Base-by-base conservation (phyloP, 2,797 vertebrate genomes). In the Sciurus vulgaris region DNA sequence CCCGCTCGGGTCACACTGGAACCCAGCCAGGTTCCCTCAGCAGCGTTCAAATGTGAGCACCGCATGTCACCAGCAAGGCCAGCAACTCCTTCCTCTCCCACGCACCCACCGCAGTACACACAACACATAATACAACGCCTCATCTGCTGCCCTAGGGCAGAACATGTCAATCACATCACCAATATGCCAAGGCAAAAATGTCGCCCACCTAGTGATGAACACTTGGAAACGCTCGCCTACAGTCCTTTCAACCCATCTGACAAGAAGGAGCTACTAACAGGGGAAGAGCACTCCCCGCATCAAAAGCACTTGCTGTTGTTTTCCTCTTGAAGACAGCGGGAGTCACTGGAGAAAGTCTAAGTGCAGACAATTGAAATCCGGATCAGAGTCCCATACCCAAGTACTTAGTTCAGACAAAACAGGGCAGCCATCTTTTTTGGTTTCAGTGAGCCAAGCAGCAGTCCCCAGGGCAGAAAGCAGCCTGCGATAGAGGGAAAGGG, bases 221-320 rank as follows among this genome's bases (percentile, higher is more conserved):
- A 93, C 95, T 93, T 95, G 96, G 84, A 94, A 82, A 20, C 72
- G 86, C 59, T 97, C 95, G 93, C 0, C 1, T 49, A n/a, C n/a
- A 47, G 83, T 76, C 54, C 84, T 93, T 79, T 89, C 49, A 87
- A 51, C 72, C 35, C 44, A 26, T 9, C 41, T 30, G 56, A 79
- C 77, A 38, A 54, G 47, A 49, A 92, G 91, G 67, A 81, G 9
- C 44, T 33, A 18, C 76, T 30, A 56, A 61, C 38, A 35, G 44
- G 0, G 17, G 59, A 51, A 33, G 61, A 44, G 44, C 28, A 65
- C 56, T 72, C 59, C 51, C 35, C 2, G 38, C 74, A 72, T 22
- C 54, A 76, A 81, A 93, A 67, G 41, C n/a, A 85, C 56, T 78
- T 96, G 49, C 70, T 17, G 14, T 35, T 65, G 3, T 10, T 22